These are phyloP conservation scores for Dynastes tityus DNA, from an alignment of 2,888 invertebrate genomes.

Conservation along the genomic window DNA sequence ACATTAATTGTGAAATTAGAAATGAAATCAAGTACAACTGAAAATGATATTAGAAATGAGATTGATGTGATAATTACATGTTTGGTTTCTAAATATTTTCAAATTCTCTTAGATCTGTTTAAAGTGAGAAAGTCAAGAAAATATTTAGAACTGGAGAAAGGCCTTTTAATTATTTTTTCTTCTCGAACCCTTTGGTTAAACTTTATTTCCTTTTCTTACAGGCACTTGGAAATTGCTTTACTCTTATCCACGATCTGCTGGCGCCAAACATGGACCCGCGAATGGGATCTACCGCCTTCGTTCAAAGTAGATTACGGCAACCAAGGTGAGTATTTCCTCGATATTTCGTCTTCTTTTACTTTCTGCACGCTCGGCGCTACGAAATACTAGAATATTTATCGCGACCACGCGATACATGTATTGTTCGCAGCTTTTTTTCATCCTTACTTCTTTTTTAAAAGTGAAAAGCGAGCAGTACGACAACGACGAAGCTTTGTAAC, in stretches of 20 bases:
- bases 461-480: conserved; percentile 10
- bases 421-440: conserved; percentile 10
- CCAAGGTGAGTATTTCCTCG: conserved; percentile 47
- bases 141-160: too few relatives aligned
- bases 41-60: too few relatives aligned
- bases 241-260: conserved; percentile 8
- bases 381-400: conserved; percentile 30
- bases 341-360: conserved; percentile 11
- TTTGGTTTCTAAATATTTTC: too few relatives aligned
- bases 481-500: conserved; percentile 26
- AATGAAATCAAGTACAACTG: too few relatives aligned
- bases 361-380: neutral
- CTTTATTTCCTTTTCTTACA: neutral
- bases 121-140: too few relatives aligned
- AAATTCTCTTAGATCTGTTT: too few relatives aligned
- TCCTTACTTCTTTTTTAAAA: conserved; percentile 12
- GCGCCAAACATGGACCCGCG: conserved; percentile 22
- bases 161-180: too few relatives aligned
- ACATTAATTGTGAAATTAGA: too few relatives aligned
- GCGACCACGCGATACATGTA: conserved; percentile 2
- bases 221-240: conserved; percentile 46
- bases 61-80: too few relatives aligned
- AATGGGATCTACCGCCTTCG: conserved; percentile 51
- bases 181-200: too few relatives aligned
- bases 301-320: conserved; percentile 50